Percentiles rank a stretch among this genome's conserved stretches.
phyloP scores from a whole-genome alignment of 2,888 invertebrate species.

The Cylindroiulus punctatus region DNA sequence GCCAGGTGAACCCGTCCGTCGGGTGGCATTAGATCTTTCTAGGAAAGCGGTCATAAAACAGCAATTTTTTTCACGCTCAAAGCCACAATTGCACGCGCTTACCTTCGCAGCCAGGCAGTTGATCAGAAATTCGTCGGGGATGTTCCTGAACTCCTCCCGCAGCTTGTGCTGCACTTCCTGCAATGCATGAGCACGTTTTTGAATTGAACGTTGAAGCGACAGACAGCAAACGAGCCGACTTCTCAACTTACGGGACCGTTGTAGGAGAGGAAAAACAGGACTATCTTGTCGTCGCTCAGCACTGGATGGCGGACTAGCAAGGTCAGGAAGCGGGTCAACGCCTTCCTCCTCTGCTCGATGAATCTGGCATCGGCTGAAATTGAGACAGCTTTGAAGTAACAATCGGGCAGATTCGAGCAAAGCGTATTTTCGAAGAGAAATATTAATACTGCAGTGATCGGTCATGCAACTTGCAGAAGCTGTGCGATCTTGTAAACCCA shows the following conservation, averaged over 20 bases:
- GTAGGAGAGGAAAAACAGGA: slow-evolving; percentile 66
- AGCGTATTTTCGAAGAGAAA: neutral
- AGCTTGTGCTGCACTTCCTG: slow-evolving; percentile 67
- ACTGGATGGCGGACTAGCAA: slow-evolving; percentile 66
- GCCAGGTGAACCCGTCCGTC: slow-evolving; percentile 66
- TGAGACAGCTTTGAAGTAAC: too few relatives aligned
- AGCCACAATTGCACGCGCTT: neutral
- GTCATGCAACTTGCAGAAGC: neutral
- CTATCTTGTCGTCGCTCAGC: slow-evolving; percentile 65
- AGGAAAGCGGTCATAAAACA: neutral
- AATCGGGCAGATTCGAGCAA: neutral
- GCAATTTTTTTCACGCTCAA: too few relatives aligned
- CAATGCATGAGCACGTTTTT: neutral
- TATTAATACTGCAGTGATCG: neutral
- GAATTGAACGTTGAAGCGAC: neutral
- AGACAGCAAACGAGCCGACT: neutral
- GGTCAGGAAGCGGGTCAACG: slow-evolving; percentile 65
- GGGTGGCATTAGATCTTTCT: slow-evolving; percentile 66
- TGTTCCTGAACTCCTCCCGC: slow-evolving; percentile 65
- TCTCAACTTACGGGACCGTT: slow-evolving; percentile 65
- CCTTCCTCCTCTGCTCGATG: slow-evolving; percentile 65
- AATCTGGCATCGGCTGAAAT: slow-evolving; percentile 65
- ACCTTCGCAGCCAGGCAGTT: slow-evolving; percentile 65
- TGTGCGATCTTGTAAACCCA: neutral
- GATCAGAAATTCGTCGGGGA: slow-evolving; percentile 67